phyloP scores from a whole-genome alignment of 2,888 invertebrate species.

The Lasiommata megera region DNA sequence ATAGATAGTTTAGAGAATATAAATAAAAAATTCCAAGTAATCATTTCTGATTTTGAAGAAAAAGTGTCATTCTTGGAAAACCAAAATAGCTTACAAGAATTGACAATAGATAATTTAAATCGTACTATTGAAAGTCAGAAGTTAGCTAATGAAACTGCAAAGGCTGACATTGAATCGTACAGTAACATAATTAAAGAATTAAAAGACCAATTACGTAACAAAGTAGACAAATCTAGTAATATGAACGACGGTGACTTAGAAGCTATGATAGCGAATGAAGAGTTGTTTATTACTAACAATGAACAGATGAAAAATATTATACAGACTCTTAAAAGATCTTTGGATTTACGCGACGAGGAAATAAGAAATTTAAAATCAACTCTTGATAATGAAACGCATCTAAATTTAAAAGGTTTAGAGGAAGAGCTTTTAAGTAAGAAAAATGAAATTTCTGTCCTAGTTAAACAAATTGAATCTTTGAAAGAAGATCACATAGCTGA shows the following conservation, averaged over 20 bases:
- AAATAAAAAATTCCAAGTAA: constrained; percentile 46
- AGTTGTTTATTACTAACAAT: constrained; percentile 60
- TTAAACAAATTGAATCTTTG: constrained; percentile 40
- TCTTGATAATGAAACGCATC: constrained; percentile 25
- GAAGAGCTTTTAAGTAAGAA: constrained; percentile 43
- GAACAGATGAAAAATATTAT: constrained; percentile 67
- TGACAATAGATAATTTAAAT: constrained; percentile 54
- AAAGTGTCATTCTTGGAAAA: constrained; percentile 47
- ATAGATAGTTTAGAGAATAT: constrained; percentile 51
- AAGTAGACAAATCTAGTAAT: constrained; percentile 41
- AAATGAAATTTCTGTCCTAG: constrained; percentile 41
- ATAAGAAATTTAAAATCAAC: constrained; percentile 47
- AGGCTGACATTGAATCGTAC: constrained; percentile 56
- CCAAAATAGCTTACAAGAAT: constrained; percentile 54
- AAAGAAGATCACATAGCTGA: constrained; percentile 41
- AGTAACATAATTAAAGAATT: constrained; percentile 56
- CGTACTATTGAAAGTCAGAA: constrained; percentile 54
- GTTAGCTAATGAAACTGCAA: constrained; percentile 44
- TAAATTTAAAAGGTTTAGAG: constrained; percentile 23
- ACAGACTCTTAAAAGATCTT: constrained; percentile 50
- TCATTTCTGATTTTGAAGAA: constrained; percentile 46
- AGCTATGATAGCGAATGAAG: constrained; percentile 59
- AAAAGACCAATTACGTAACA: constrained; percentile 50
- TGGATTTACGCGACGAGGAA: constrained; percentile 54
- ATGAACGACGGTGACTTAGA: constrained; percentile 50